A percentile compares a stretch with the other conserved stretches of the same genome.
Conservation (phyloP, 2,888 invertebrate genomes). For the Busseola fusca region DNA sequence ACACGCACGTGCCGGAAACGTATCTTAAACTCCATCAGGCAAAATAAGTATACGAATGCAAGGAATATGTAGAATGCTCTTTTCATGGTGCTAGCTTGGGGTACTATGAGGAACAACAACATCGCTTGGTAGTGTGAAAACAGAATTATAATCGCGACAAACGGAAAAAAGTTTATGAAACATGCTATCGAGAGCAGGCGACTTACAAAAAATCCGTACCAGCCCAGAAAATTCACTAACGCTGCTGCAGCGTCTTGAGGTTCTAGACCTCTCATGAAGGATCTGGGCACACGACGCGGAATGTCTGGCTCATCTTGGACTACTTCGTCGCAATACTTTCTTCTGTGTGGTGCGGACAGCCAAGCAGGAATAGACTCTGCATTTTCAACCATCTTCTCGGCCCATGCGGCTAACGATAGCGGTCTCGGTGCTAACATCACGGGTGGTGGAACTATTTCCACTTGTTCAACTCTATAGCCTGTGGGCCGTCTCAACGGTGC, state of each 20-base stretch:
- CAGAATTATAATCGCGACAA: constrained; percentile 89
- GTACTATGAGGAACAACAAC: constrained; percentile 91
- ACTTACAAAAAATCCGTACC: constrained; percentile 93
- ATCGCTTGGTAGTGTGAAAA: constrained; percentile 91
- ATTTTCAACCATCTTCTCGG: constrained; percentile 87
- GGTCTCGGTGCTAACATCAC: constrained; percentile 82
- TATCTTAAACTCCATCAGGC: constrained; percentile 94
- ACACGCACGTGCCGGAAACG: constrained; percentile 92
- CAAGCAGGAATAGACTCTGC: constrained; percentile 87
- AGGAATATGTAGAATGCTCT: constrained; percentile 91
- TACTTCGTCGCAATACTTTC: constrained; percentile 77
- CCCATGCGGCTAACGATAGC: constrained; percentile 82
- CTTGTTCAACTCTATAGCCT: constrained; percentile 77
- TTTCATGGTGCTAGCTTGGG: constrained; percentile 88
- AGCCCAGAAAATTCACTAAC: constrained; percentile 92
- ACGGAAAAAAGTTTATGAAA: constrained; percentile 91
- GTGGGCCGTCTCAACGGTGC: constrained; percentile 77
- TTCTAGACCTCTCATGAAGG: constrained; percentile 90
- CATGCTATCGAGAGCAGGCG: constrained; percentile 92
- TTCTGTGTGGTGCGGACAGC: constrained; percentile 85
- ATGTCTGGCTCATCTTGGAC: constrained; percentile 81
- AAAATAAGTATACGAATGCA: constrained; percentile 92
- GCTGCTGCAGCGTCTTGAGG: constrained; percentile 93
- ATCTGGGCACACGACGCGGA: constrained; percentile 81
- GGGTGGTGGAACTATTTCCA: constrained; percentile 87